These are phyloP conservation scores for Hippolais icterina DNA, from an alignment of 2,113 vertebrate species.

Conservation along the genomic window DNA sequence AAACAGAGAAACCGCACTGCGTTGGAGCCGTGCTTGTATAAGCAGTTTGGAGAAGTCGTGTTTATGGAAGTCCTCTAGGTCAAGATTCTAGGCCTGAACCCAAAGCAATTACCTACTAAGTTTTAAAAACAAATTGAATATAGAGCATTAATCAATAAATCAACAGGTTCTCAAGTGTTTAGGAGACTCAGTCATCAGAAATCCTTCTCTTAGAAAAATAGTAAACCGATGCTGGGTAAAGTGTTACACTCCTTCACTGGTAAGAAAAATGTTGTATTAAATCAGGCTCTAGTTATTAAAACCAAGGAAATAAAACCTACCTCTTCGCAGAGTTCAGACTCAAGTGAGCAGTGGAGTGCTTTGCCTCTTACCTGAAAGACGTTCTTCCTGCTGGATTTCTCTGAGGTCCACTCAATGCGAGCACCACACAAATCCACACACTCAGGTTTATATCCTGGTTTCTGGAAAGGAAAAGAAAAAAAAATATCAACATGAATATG, in stretches of 20 bases:
- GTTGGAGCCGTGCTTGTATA: constrained; percentile 72
- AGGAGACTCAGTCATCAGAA: constrained; percentile 44
- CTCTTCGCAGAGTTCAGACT: constrained; percentile 3
- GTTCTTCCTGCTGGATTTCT: constrained; percentile 88
- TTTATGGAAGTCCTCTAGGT: constrained; percentile 72
- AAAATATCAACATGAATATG: background rate
- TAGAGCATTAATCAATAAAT: constrained; percentile 67
- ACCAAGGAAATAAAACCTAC: constrained; percentile 9
- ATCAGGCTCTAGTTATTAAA: constrained; percentile 21
- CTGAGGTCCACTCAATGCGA: constrained; percentile 82
- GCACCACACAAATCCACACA: constrained; percentile 83
- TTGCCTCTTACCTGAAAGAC: constrained; percentile 83
- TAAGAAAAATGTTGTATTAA: background rate
- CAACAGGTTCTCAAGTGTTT: constrained; percentile 69
- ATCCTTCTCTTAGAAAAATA: constrained; percentile 40
- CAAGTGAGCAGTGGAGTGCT: background rate
- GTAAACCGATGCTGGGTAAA: constrained; percentile 30
- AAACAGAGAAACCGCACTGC: constrained; percentile 81
- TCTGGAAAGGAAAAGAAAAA: constrained; percentile 68
- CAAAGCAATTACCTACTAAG: constrained; percentile 62
- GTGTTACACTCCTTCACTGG: background rate
- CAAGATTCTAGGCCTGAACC: constrained; percentile 63
- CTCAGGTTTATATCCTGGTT: constrained; percentile 80
- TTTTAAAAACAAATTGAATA: constrained; percentile 64
- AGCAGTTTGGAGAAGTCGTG: constrained; percentile 75